phyloP scores from a whole-genome alignment of 2,797 vertebrate genomes.

The Poecile montanus region DNA sequence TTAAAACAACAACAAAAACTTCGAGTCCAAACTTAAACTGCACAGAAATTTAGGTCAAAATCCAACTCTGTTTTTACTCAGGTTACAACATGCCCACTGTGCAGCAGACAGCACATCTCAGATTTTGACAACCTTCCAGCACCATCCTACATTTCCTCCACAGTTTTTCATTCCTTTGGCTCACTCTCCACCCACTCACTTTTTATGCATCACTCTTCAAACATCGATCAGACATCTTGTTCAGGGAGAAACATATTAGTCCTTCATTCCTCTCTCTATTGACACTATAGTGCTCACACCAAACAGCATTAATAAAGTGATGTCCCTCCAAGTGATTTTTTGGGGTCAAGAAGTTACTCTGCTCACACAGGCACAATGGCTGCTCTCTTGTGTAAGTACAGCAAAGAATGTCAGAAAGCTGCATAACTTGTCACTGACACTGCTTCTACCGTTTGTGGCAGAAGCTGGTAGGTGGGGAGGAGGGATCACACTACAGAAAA shows the following conservation, averaged over 20 bases:
- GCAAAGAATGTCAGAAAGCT: background rate
- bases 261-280: background rate
- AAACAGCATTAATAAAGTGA: background rate
- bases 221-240: background rate
- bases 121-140: slow-evolving; percentile 59
- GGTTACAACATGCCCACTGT: slow-evolving; percentile 46
- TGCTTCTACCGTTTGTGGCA: background rate
- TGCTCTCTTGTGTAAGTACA: background rate
- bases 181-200: slow-evolving; percentile 56
- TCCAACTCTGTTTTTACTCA: slow-evolving; percentile 3
- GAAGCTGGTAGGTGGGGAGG: slow-evolving; percentile 36
- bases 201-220: slow-evolving; percentile 39
- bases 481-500: slow-evolving; percentile 21
- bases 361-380: background rate
- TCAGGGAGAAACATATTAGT: background rate
- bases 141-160: slow-evolving; percentile 55
- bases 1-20: background rate
- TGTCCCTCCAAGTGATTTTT: background rate
- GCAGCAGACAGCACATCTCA: slow-evolving; percentile 8
- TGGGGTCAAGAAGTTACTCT: background rate
- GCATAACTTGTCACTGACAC: background rate
- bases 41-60: slow-evolving; percentile 42
- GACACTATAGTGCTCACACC: background rate
- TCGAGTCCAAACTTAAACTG: background rate
- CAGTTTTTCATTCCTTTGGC: slow-evolving; percentile 53